Percentiles rank a stretch among this genome's conserved stretches.
Conservation (phyloP, 2,113 vertebrate species). For the Pollachius pollachius region DNA sequence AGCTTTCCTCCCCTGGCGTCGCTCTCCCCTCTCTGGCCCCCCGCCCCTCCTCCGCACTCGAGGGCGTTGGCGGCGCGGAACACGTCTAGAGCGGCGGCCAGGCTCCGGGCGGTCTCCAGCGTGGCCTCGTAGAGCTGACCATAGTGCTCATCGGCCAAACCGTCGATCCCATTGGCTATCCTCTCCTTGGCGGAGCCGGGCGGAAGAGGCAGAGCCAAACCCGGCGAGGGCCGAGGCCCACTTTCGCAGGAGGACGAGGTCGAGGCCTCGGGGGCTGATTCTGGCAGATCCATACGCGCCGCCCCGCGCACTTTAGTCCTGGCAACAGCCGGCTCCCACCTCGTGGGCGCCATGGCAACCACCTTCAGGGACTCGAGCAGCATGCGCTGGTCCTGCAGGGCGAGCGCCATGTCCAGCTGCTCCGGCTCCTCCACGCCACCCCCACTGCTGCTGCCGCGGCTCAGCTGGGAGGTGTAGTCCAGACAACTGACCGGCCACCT, state of each 20-base stretch:
- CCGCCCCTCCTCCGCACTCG: conserved; percentile 14
- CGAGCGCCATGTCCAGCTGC: conserved; percentile 94
- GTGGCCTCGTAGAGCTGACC: conserved; percentile 91
- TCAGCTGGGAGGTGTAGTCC: conserved; percentile 92
- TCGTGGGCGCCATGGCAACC: conserved; percentile 86
- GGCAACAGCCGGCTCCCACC: conserved; percentile 64
- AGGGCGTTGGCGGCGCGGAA: conserved; percentile 74
- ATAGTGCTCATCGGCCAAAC: conserved; percentile 85
- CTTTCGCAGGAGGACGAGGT: conserved; percentile 12
- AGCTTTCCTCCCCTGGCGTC: conserved; percentile 4
- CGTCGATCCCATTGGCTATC: conserved; percentile 81
- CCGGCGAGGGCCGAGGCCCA: conserved; percentile 22
- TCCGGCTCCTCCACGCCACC: conserved; percentile 90
- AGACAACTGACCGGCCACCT: conserved; percentile 93
- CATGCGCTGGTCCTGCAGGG: conserved; percentile 94
- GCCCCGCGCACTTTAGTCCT: conserved; percentile 20
- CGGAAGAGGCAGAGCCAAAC: conserved; percentile 21
- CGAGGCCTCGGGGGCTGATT: conserved; percentile 9
- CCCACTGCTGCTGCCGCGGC: conserved; percentile 87
- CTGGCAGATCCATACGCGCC: conserved; percentile 6
- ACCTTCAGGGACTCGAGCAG: conserved; percentile 92
- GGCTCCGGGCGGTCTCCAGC: conserved; percentile 89
- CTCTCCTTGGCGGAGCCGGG: conserved; percentile 68
- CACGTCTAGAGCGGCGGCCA: conserved; percentile 89
- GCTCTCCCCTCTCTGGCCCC: background rate